Percentiles rank a stretch among this genome's conserved stretches.
phyloP scores from a whole-genome alignment of 2,888 invertebrate genomes.

The Drosophila testacea region DNA sequence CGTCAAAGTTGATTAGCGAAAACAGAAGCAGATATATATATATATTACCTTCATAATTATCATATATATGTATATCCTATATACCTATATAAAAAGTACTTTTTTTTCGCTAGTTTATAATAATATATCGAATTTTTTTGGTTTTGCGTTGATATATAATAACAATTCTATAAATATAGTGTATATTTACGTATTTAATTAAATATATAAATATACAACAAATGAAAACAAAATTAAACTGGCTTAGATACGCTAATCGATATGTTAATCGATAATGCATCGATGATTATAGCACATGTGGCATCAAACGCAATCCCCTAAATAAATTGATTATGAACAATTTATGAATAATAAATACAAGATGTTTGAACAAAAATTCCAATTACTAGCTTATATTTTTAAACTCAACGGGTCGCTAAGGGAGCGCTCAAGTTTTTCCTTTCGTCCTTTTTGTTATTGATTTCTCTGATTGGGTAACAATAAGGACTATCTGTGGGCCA shows the following conservation, averaged over 20 bases:
- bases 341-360: conserved; percentile 15
- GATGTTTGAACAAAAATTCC: conserved; percentile 9
- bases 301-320: conserved; percentile 18
- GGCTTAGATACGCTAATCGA: conserved; percentile 13
- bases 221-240: neutral
- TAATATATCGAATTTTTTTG: conserved; percentile 14
- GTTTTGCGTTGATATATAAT: conserved; percentile 22
- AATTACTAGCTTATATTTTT: too few species aligned
- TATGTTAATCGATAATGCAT: conserved; percentile 10
- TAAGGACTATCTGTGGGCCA: too few species aligned
- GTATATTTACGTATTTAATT: conserved; percentile 7
- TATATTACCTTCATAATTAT: neutral
- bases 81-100: conserved; percentile 8
- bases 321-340: conserved; percentile 24
- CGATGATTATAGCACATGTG: conserved; percentile 16
- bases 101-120: conserved; percentile 23
- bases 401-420: too few species aligned
- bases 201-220: conserved; percentile 6
- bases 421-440: too few species aligned
- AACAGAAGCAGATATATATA: conserved; percentile 7
- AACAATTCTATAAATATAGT: conserved; percentile 15
- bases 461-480: too few species aligned
- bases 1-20: conserved; percentile 18
- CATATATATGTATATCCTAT: conserved; percentile 4
- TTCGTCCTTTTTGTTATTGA: too few species aligned